These are phyloP conservation scores for Sakesphorus luctuosus DNA, from an alignment of 2,113 vertebrate genomes.

Conservation along the genomic window DNA sequence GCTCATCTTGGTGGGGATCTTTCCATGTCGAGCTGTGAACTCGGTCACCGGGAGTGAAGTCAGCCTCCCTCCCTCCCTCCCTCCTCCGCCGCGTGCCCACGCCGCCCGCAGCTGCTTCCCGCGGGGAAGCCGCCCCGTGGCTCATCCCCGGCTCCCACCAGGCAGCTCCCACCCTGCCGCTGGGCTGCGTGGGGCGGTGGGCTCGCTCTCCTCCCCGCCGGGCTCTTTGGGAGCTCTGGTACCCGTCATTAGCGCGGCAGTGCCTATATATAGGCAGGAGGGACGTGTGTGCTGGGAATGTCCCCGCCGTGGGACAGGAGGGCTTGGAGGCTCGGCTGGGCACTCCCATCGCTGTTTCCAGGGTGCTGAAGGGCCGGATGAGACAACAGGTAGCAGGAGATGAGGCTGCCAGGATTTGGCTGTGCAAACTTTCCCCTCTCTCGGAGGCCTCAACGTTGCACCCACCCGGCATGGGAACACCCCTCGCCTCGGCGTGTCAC, in stretches of 20 bases:
- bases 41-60: slow-evolving; percentile 27
- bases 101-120: background rate
- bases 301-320: background rate
- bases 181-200: background rate
- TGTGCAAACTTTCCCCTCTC: background rate
- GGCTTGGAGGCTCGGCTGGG: background rate
- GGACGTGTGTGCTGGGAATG: background rate
- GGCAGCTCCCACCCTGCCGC: background rate
- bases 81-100: background rate
- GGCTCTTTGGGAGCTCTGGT: background rate
- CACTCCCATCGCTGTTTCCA: background rate
- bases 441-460: fast-evolving
- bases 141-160: background rate
- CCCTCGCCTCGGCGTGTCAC: fast-evolving
- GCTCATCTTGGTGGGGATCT: background rate
- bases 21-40: background rate
- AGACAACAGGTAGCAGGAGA: background rate
- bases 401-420: fast-evolving
- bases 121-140: background rate
- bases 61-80: slow-evolving; percentile 27
- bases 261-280: slow-evolving; percentile 30
- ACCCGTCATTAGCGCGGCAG: fast-evolving
- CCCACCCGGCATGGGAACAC: fast-evolving
- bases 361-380: background rate
- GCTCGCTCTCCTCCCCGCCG: fast-evolving